Percentiles rank a stretch among this genome's conserved stretches.
Evolutionary conservation across 2,113 vertebrate genomes (phyloP).

Genomic region (Triplophysa dalaica): DNA sequence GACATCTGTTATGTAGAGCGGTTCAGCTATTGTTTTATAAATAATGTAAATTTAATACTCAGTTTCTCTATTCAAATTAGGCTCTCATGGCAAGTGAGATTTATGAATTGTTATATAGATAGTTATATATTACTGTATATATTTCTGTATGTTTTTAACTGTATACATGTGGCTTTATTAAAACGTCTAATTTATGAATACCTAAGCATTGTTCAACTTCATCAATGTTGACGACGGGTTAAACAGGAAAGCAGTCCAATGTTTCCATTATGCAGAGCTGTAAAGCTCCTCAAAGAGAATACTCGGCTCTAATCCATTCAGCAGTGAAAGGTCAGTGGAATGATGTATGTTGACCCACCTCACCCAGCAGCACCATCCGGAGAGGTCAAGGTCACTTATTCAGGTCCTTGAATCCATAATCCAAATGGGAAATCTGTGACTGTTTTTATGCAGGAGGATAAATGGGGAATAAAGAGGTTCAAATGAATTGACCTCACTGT

Average conservation of each 20-base stretch:
- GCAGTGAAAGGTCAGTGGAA: neutral
- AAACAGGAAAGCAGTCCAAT: neutral
- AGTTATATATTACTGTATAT: too few relatives aligned
- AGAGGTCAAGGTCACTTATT: constrained; percentile 33
- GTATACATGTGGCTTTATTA: too few relatives aligned
- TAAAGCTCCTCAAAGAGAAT: neutral
- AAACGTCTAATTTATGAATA: too few relatives aligned
- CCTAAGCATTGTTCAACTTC: too few relatives aligned
- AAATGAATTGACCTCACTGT: constrained; percentile 44
- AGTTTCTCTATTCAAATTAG: too few relatives aligned
- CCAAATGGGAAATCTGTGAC: constrained; percentile 23
- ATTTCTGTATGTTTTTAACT: too few relatives aligned
- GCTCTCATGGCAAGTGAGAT: too few relatives aligned
- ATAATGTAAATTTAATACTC: too few relatives aligned
- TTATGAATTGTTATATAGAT: too few relatives aligned
- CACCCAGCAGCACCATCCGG: constrained; percentile 20
- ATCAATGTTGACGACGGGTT: neutral
- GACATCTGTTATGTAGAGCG: neutral
- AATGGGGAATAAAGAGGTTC: constrained; percentile 26
- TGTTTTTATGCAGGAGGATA: constrained; percentile 41
- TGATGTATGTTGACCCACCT: constrained; percentile 33
- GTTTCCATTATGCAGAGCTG: constrained; percentile 13
- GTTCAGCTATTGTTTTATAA: too few relatives aligned
- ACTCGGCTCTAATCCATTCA: constrained; percentile 1
- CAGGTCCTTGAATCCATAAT: constrained; percentile 27